phyloP scores from a whole-genome alignment of 2,797 vertebrate species.

The Lates japonicus region DNA sequence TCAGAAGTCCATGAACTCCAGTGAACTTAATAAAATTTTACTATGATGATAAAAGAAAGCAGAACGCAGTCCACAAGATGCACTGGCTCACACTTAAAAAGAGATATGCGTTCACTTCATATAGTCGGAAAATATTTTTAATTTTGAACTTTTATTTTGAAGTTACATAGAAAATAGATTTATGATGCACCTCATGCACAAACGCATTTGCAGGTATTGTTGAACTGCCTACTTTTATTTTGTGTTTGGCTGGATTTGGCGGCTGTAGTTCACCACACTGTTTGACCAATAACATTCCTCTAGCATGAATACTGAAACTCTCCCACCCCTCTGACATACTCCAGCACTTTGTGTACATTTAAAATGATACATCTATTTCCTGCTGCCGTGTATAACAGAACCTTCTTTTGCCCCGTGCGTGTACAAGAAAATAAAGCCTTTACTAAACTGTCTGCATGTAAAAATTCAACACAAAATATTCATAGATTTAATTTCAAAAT shows the following conservation, averaged over 20 bases:
- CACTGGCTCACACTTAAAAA: background rate
- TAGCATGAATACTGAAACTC: background rate
- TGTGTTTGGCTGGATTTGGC: constrained; percentile 5
- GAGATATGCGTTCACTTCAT: background rate
- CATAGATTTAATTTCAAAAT: constrained; percentile 1
- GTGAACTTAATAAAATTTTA: background rate
- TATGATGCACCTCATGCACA: constrained; percentile 13
- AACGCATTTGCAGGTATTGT: background rate
- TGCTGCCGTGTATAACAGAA: background rate
- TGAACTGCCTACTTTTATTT: constrained; percentile 15
- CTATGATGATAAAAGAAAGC: constrained; percentile 10
- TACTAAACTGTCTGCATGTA: constrained; percentile 23
- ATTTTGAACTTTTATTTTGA: constrained; percentile 6
- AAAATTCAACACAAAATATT: background rate
- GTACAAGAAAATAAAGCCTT: constrained; percentile 11
- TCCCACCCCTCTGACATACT: background rate
- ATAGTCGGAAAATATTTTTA: constrained; percentile 13
- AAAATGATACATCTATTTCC: background rate
- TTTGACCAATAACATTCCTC: constrained; percentile 27
- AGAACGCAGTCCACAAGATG: background rate
- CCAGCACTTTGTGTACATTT: constrained; percentile 36
- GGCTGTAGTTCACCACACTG: constrained; percentile 13
- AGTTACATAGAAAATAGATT: constrained; percentile 21
- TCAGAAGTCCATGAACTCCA: constrained; percentile 1
- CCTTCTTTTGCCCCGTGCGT: constrained; percentile 19